A percentile compares a stretch with the other conserved stretches of the same genome.
Conservation (phyloP, 2,888 invertebrate species). For the Imbricaverruca yamaguchii region DNA sequence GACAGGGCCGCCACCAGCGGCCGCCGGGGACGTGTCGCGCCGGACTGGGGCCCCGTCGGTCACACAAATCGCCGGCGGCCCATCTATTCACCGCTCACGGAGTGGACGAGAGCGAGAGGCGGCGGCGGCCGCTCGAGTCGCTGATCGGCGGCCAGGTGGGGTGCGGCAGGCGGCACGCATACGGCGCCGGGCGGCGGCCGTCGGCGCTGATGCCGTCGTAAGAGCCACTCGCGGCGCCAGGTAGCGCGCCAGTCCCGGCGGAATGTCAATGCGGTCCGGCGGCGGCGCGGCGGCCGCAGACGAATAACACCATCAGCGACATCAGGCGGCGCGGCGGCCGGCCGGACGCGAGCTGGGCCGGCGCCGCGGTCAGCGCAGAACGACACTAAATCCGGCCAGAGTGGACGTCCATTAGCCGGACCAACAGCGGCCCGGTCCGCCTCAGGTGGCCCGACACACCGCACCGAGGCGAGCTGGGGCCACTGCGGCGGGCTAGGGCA, state of each 20-base stretch:
- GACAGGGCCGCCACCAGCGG: neutral
- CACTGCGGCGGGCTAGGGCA: too few relatives aligned
- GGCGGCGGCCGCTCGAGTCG: too few relatives aligned
- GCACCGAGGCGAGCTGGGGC: too few relatives aligned
- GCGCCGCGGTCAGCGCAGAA: neutral
- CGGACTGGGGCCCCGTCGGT: too few relatives aligned
- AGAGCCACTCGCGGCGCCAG: neutral
- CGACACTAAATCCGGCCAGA: neutral
- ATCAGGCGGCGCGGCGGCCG: neutral
- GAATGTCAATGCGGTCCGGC: neutral
- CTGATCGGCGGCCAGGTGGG: neutral
- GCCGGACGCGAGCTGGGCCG: neutral
- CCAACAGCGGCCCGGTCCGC: neutral
- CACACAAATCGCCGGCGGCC: too few relatives aligned
- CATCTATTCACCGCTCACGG: too few relatives aligned
- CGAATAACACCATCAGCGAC: neutral
- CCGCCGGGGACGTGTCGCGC: neutral
- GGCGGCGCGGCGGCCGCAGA: neutral
- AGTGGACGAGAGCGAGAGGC: too few relatives aligned
- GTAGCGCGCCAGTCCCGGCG: neutral
- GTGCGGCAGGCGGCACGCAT: neutral
- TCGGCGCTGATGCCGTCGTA: neutral
- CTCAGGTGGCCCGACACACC: too few relatives aligned
- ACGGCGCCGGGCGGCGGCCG: neutral
- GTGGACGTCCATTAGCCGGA: conserved; percentile 5